Percentiles rank a stretch among this genome's conserved stretches.
Conservation (phyloP, 2,888 invertebrate genomes). For the Argyresthia goedartella region DNA sequence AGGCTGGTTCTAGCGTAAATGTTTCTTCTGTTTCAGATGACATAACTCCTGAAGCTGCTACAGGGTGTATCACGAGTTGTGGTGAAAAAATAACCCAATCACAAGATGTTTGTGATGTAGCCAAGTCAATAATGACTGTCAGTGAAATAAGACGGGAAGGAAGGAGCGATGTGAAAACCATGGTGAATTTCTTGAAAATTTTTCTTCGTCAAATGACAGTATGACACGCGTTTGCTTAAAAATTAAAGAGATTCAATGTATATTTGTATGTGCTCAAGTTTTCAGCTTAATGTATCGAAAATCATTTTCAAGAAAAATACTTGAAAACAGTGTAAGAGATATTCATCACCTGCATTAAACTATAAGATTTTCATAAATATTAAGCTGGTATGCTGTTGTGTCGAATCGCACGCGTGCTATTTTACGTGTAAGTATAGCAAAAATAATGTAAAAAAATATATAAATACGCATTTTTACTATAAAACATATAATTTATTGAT, state of each 20-base stretch:
- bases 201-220: neutral
- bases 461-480: neutral
- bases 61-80: constrained; percentile 52
- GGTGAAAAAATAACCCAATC: constrained; percentile 23
- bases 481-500: neutral
- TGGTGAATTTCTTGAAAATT: constrained; percentile 25
- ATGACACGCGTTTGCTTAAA: neutral
- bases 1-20: neutral
- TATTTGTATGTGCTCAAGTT: constrained; percentile 17
- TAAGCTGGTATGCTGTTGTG: constrained; percentile 58
- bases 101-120: neutral
- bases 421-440: neutral
- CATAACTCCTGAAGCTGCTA: constrained; percentile 59
- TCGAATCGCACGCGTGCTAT: constrained; percentile 62
- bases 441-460: neutral
- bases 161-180: constrained; percentile 55
- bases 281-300: constrained; percentile 11
- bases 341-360: constrained; percentile 48
- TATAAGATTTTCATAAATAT: constrained; percentile 36
- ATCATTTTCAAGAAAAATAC: constrained; percentile 37
- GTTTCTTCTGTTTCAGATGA: constrained; percentile 48
- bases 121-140: neutral
- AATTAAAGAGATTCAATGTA: neutral
- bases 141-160: neutral
- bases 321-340: constrained; percentile 21